phyloP scores from a whole-genome alignment of 2,113 vertebrate species.

The Vireo altiloquus region DNA sequence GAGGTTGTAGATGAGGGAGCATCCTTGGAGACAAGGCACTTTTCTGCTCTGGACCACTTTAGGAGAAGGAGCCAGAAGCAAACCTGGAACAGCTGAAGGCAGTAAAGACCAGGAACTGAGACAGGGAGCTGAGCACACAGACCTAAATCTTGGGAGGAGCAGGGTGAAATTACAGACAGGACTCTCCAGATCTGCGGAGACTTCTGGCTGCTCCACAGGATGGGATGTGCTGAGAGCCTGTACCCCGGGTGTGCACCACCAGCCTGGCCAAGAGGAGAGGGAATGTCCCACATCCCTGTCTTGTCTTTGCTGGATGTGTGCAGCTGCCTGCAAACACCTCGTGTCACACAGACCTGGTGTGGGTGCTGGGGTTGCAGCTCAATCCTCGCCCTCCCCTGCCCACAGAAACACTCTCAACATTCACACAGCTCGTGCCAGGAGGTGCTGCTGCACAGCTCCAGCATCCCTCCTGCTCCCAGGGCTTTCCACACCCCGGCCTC shows the following conservation, averaged over 20 bases:
- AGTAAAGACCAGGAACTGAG: background rate
- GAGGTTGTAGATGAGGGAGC: background rate
- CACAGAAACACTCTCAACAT: background rate
- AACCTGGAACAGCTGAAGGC: background rate
- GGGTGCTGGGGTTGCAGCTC: background rate
- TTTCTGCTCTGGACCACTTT: background rate
- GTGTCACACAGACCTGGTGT: background rate
- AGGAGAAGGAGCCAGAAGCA: background rate
- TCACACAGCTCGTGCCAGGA: fast-evolving
- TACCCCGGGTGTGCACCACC: background rate
- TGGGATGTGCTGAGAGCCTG: background rate
- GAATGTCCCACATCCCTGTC: background rate
- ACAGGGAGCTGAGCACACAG: background rate
- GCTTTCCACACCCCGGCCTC: background rate
- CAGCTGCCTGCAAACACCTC: slow-evolving; percentile 3
- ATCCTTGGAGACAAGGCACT: background rate
- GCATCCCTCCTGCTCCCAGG: background rate
- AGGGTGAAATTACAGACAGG: background rate
- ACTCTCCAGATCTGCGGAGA: background rate
- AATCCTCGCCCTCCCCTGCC: fast-evolving
- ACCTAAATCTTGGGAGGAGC: background rate
- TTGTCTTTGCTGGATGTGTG: background rate
- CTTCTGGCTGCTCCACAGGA: fast-evolving
- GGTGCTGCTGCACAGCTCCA: background rate
- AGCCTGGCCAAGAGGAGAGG: background rate